These are phyloP conservation scores for Clytia hemisphaerica DNA, from an alignment of 30 jellyfish, hydroid and myxozoan species.

Conservation along the genomic window DNA sequence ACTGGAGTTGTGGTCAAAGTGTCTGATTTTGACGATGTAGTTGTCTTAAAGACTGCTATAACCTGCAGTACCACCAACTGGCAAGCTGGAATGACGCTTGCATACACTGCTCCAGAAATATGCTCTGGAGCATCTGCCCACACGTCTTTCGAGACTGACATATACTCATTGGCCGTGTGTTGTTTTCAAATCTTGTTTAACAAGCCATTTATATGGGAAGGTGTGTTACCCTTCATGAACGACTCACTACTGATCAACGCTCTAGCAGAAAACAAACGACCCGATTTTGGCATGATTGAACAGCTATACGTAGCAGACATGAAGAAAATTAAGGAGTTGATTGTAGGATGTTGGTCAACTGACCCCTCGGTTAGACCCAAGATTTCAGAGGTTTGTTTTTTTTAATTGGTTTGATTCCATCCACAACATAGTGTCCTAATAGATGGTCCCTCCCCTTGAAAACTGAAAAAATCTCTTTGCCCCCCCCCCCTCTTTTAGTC, in stretches of 20 bases:
- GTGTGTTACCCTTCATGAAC: not conserved
- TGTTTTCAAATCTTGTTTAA: not conserved
- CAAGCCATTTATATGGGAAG: not conserved
- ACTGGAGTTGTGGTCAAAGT: not conserved
- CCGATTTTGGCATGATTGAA: not conserved
- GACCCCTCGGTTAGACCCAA: too few species aligned
- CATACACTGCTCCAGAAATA: conserved; percentile 7
- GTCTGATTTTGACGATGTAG: not conserved
- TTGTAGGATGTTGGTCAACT: too few species aligned
- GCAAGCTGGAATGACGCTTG: not conserved
- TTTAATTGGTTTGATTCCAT: too few species aligned
- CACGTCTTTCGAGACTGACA: not conserved
- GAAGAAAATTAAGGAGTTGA: too few species aligned
- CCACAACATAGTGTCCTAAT: too few species aligned
- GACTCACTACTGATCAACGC: not conserved
- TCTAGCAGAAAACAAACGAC: not conserved
- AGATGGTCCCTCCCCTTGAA: too few species aligned
- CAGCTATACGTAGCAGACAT: not conserved
- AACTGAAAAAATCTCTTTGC: too few species aligned
- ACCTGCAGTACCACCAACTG: not conserved
- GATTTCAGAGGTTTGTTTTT: too few species aligned
- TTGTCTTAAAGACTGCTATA: not conserved
- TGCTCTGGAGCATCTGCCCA: not conserved
- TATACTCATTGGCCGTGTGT: not conserved
- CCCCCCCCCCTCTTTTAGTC: too few species aligned